Base-by-base conservation (phyloP, 1,140 invertebrate genomes). In the Argopecten irradians region DNA sequence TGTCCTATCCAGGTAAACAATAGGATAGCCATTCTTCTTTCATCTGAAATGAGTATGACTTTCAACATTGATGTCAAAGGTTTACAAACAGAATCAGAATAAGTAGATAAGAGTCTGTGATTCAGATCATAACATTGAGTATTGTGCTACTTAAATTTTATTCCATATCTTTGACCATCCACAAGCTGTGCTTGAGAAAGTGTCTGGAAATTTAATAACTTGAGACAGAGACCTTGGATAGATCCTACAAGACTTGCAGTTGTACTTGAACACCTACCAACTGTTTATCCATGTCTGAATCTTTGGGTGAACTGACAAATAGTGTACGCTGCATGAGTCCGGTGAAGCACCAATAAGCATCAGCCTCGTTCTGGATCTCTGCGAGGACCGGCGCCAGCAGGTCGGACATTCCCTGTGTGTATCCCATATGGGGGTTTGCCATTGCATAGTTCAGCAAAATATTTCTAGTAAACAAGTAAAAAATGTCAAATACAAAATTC, bases 321-420 rank as follows among this genome's bases (percentile, higher is more conserved):
- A 98, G 97, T 9, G 96, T 96, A 88, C 97, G 96, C 95, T 98
- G 98, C 98, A 99, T 99, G 46, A 99, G 96, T 2, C 98, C 98
- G 14, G 98, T 97, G 95, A 99, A 99, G 93, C 98, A 99, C 98
- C 98, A 99, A 94, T 98, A 99, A 0, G 98, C 97, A 92, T 98
- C 98, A 2, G 97, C 97, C 95, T 99, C 98, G 92, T 98, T 97
- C 93, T 98, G 97, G 22, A 99, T 96, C 94, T 98, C 98, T 88
- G 97, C 97, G 9, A 99, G 93, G 8, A 99, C 97, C 0, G 98
- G 98, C 32, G 98, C 98, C 41, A 99, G 93, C 0, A 99, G 96
- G 95, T 99, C 98, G 85, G 98, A 98, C 98, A 99, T 99, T 13
- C 98, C 96, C 92, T 96, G 94, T 0, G 97, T 98, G 93, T 98